Conservation (phyloP, 1,140 invertebrate genomes). For the Diorhabda sublineata region DNA sequence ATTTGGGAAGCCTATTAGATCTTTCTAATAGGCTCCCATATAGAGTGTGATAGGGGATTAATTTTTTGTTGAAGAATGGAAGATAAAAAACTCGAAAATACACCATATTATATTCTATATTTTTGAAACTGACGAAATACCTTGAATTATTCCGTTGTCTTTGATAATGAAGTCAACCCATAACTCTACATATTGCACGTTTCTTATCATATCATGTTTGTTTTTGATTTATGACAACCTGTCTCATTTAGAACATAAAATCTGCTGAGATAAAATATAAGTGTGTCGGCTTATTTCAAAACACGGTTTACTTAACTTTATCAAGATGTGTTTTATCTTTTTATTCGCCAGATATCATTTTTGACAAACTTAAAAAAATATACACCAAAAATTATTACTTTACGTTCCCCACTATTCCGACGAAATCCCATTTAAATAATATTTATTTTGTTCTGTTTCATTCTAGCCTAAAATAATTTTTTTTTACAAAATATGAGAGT, state of each 20-base stretch:
- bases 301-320: conserved; percentile 24
- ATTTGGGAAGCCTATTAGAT: too few species aligned
- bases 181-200: background rate
- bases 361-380: conserved; percentile 19
- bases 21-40: too few species aligned
- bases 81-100: too few species aligned
- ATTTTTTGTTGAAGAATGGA: too few species aligned
- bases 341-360: conserved; percentile 27
- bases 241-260: conserved; percentile 31
- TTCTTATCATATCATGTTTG: conserved; percentile 28
- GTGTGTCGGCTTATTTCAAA: conserved; percentile 35
- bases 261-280: conserved; percentile 35
- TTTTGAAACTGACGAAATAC: background rate
- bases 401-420: too few species aligned
- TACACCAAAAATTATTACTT: too few species aligned
- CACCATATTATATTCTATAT: background rate
- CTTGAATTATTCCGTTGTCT: conserved; percentile 8
- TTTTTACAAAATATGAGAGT: too few species aligned
- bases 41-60: too few species aligned
- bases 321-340: conserved; percentile 27
- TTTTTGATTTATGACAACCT: conserved; percentile 36
- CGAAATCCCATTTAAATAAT: too few species aligned
- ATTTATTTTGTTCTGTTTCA: too few species aligned
- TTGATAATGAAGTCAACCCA: conserved; percentile 7
- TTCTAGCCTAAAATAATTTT: too few species aligned